Evolutionary conservation across 2,888 invertebrate genomes (phyloP), one percentile per base, ranked within the genome.

Genomic region (Macrosiphum euphorbiae): DNA sequence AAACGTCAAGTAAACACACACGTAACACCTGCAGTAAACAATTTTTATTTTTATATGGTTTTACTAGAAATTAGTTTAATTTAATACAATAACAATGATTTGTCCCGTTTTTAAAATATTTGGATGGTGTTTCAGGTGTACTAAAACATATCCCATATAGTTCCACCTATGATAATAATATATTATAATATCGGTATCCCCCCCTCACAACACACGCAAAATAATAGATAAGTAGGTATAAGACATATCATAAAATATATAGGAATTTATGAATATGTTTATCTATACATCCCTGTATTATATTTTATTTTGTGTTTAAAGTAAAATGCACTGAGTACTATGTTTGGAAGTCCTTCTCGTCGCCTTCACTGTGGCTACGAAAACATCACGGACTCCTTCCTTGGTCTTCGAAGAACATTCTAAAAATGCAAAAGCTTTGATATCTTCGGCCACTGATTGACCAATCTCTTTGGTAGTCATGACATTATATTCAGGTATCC

Each of bases 341-440:
- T 78, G 78, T 86, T 92, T 94, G 67, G 58, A 85, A 3, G 99
- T 98, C 97, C 99, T 99, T 96, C 99, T 97, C 95, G 99, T 99
- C 95, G 99, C 99, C 96, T 98, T 97, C 95, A 99, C 99, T 96
- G 99, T 99, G 95, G 99, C 99, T 97, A 99, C 99, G 96, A 99
- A 99, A 95, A 99, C 99, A 96, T 99, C 99, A 95, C 99, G 97
- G 94, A 99, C 99, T 95, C 99, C 99, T 96, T 99, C 99, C 97
- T 99, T 99, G 96, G 99, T 99, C 96, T 99, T 99, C 95, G 99
- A 99, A 92, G 99, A 99, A 96, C 99, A 99, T 96, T 99, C 99
- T 95, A 99, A 97, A 97, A 99, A 99, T 95, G 98, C 98, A 96
- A 98, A 99, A 95, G 99, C 99, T 96, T 98, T 99, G 95, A 99